Conservation (phyloP, 2,113 vertebrate species). For the Apteryx mantelli region DNA sequence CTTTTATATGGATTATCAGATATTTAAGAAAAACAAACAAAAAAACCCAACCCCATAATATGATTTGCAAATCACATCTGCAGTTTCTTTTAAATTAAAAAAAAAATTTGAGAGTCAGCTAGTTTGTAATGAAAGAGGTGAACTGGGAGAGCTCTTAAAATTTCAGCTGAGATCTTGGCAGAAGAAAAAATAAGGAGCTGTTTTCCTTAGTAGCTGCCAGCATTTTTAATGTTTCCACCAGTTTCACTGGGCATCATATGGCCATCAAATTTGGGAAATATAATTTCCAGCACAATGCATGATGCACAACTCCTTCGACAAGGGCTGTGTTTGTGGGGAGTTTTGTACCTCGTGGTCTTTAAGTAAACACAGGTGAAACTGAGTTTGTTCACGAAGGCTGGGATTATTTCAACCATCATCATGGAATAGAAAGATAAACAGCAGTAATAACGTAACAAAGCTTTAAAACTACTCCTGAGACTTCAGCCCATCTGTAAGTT, state of each 20-base stretch:
- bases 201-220: neutral
- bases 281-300: neutral
- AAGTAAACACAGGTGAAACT: conserved; percentile 33
- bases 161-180: neutral
- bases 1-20: neutral
- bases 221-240: neutral
- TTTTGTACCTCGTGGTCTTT: neutral
- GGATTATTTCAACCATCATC: neutral
- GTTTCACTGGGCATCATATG: neutral
- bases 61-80: neutral
- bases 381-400: neutral
- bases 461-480: neutral
- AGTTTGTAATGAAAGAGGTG: neutral
- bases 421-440: conserved; percentile 27
- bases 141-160: neutral
- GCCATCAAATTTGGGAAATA: neutral
- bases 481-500: neutral
- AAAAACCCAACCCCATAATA: neutral
- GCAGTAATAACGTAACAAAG: neutral
- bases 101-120: neutral
- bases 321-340: neutral
- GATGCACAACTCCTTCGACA: neutral
- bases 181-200: neutral
- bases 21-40: neutral
- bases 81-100: neutral